Conservation (phyloP, 2,888 invertebrate genomes). For the Acleris literana region DNA sequence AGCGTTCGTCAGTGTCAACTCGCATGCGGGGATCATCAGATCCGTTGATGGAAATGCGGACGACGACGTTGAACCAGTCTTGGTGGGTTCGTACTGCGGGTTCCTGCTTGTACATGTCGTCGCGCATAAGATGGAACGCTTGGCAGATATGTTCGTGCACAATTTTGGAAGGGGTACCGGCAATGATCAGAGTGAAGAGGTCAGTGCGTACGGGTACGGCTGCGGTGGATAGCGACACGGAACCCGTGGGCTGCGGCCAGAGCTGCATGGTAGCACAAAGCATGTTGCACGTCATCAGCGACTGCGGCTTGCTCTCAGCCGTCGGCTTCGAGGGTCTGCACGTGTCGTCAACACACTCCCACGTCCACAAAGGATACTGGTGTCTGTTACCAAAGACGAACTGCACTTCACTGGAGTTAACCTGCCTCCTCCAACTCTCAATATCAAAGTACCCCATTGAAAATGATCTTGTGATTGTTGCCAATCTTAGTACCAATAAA, state of each 20-base stretch:
- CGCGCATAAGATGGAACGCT: conserved; percentile 74
- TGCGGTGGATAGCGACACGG: conserved; percentile 84
- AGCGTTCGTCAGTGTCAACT: conserved; percentile 88
- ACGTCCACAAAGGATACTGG: conserved; percentile 86
- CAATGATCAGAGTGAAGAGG: conserved; percentile 73
- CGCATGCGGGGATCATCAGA: conserved; percentile 80
- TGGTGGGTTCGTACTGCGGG: conserved; percentile 55
- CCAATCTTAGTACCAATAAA: conserved; percentile 1
- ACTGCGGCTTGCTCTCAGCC: conserved; percentile 69
- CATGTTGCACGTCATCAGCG: conserved; percentile 89
- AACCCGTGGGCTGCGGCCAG: conserved; percentile 90
- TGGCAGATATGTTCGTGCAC: conserved; percentile 64
- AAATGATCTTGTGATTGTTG: neutral
- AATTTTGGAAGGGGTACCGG: conserved; percentile 56
- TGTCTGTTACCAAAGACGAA: conserved; percentile 54
- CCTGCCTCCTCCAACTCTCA: neutral
- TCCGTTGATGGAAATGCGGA: conserved; percentile 74
- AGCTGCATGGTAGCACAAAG: conserved; percentile 87
- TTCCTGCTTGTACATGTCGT: conserved; percentile 72
- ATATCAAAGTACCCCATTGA: neutral
- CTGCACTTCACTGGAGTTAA: neutral
- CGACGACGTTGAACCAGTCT: conserved; percentile 68
- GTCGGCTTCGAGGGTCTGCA: conserved; percentile 83
- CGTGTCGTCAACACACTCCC: conserved; percentile 86
- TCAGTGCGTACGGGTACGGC: conserved; percentile 84